Conservation (phyloP, 2,797 vertebrate genomes). For the Crocodylus rhombifer region DNA sequence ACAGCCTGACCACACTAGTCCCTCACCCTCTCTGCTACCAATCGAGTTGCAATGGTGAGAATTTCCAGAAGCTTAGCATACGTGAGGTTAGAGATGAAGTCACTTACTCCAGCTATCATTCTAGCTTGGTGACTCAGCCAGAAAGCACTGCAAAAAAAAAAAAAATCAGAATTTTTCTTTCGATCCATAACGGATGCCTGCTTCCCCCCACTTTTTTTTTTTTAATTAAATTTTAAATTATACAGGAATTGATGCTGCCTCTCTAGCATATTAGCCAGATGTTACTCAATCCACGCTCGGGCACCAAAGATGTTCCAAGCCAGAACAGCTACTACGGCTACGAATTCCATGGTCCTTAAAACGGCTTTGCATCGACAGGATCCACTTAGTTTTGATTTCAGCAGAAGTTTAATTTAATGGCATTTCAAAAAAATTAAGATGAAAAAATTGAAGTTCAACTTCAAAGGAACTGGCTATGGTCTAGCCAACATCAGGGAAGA, state of each 20-base stretch:
- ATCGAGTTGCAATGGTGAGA: background rate
- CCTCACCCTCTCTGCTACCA: background rate
- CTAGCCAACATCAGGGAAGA: background rate
- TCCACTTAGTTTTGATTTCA: background rate
- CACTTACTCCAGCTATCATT: background rate
- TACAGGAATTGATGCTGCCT: no score
- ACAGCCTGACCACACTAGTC: no score
- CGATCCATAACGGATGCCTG: no score
- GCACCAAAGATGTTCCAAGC: background rate
- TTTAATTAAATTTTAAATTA: no score
- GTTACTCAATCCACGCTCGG: background rate
- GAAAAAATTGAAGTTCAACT: background rate
- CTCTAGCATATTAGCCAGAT: background rate
- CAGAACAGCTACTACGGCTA: background rate
- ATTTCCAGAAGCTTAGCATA: background rate
- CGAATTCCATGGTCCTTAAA: background rate
- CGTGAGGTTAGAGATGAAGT: background rate
- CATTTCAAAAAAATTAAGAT: background rate
- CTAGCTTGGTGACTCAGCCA: background rate
- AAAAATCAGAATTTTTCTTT: background rate
- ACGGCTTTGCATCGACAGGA: background rate
- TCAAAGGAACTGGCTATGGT: background rate
- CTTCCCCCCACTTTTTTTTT: background rate
- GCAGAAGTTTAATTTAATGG: background rate
- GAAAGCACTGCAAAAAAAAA: background rate